Evolutionary conservation across 2,797 vertebrate species (phyloP), one percentile per base, ranked within the genome.

Genomic region (Tragopan temminckii): DNA sequence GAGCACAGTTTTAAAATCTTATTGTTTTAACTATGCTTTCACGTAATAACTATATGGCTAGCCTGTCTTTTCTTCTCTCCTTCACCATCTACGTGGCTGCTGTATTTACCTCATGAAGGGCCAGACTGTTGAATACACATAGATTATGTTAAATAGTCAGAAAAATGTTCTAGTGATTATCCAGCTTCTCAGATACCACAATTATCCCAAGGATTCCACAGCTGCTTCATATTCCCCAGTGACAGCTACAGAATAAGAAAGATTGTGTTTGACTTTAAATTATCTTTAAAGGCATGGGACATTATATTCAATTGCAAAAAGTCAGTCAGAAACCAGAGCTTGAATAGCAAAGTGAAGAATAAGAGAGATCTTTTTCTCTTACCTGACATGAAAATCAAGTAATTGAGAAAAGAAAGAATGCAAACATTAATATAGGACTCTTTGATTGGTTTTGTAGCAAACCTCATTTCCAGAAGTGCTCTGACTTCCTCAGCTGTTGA

Each of bases 91-190:
- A 33, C 29, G 61, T 38, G 24, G 15, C 50, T 91, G 57, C 68
- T 91, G 59, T 81, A 85, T 86, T 94, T 90, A 94, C 61, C 9
- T 33, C 14, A 1, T 57, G 63, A 77, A 90, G 66, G 71, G 38
- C n/a, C 64, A 92, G 58, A 85, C 61, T 81, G 48, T 77, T 90
- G 81, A 87, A 95, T 93, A 93, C 78, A 93, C 84, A 89, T 35
- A 87, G 71, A 90, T 95, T 91, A 88, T 18, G 42, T 89, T 94
- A 91, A 90, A 92, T 61, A 82, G 64, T 36, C 71, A 94, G 78
- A 91, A 93, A 94, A 92, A 68, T 76, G 27, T 91, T 81, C 40
- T 42, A 89, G 52, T 77, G 78, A 90, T 94, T 94, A 94, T 61
- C 61, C 23, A 17, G 42, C 63, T 68, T 93, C 84, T 90, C 53